Evolutionary conservation across 2,888 invertebrate genomes (phyloP).

Genomic region (Asteroscopus sphinx): DNA sequence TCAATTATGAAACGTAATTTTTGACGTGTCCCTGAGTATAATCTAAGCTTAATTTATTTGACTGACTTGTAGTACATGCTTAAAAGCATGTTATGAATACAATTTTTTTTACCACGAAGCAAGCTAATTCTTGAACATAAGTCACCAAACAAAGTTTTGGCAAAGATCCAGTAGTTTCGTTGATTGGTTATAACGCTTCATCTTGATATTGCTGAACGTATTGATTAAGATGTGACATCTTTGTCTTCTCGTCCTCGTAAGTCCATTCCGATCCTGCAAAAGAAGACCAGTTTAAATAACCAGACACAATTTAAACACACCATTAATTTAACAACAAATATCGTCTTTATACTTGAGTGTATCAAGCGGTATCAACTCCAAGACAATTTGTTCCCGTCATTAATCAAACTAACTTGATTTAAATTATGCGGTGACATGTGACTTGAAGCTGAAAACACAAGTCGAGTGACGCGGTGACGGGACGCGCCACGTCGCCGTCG

Average conservation of each 20-base stretch:
- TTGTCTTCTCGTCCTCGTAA: background rate
- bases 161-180: too few relatives aligned
- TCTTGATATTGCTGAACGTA: too few relatives aligned
- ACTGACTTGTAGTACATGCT: too few relatives aligned
- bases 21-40: too few relatives aligned
- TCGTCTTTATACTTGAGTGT: slow-evolving; percentile 14
- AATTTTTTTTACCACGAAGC: background rate
- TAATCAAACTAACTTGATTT: slow-evolving; percentile 74
- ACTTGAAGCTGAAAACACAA: slow-evolving; percentile 62
- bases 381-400: slow-evolving; percentile 63
- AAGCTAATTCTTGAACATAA: background rate
- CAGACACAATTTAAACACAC: background rate
- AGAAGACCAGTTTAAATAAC: slow-evolving; percentile 6
- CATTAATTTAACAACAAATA: slow-evolving; percentile 6
- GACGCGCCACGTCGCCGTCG: slow-evolving; percentile 18
- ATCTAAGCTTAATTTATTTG: too few relatives aligned
- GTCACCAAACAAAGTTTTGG: too few relatives aligned
- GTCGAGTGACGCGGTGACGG: slow-evolving; percentile 36
- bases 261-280: slow-evolving; percentile 15
- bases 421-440: slow-evolving; percentile 68
- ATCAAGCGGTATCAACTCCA: slow-evolving; percentile 35
- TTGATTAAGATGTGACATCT: too few relatives aligned
- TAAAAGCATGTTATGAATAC: too few relatives aligned
- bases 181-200: too few relatives aligned
- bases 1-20: too few relatives aligned